Percentiles rank a stretch among this genome's conserved stretches.
Evolutionary conservation across 2,797 vertebrate genomes (phyloP).

Genomic region (Phaenicophaeus curvirostris): DNA sequence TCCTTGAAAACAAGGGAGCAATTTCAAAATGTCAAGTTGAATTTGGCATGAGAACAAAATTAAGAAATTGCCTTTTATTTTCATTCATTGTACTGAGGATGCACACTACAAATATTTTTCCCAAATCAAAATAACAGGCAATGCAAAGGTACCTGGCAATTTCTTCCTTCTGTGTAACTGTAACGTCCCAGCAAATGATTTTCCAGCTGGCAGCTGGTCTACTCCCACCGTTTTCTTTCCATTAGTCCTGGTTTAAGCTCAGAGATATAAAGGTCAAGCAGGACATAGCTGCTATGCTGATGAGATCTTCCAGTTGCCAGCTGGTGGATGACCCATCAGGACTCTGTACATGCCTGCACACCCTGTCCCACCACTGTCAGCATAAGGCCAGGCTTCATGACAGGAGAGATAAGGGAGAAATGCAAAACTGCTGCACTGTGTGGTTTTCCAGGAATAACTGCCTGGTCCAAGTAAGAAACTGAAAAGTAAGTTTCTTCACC

Average conservation of each 20-base stretch:
- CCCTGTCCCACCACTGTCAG: background rate
- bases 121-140: background rate
- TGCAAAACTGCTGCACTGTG: fast-evolving
- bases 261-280: background rate
- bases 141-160: background rate
- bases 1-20: background rate
- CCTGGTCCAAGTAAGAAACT: background rate
- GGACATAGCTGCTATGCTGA: background rate
- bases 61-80: background rate
- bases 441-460: background rate
- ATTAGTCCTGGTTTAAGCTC: background rate
- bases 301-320: background rate
- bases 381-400: background rate
- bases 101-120: background rate
- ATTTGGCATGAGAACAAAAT: background rate
- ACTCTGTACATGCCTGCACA: background rate
- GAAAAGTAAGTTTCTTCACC: background rate
- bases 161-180: background rate
- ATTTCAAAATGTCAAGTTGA: background rate
- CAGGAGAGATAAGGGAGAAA: background rate
- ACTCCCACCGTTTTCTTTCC: background rate
- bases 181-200: background rate
- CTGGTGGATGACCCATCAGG: background rate
- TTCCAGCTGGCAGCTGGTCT: background rate
- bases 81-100: background rate